Evolutionary conservation across 2,888 invertebrate genomes (phyloP), one percentile per base, ranked within the genome.

Genomic region (Sussaba pulchella): DNA sequence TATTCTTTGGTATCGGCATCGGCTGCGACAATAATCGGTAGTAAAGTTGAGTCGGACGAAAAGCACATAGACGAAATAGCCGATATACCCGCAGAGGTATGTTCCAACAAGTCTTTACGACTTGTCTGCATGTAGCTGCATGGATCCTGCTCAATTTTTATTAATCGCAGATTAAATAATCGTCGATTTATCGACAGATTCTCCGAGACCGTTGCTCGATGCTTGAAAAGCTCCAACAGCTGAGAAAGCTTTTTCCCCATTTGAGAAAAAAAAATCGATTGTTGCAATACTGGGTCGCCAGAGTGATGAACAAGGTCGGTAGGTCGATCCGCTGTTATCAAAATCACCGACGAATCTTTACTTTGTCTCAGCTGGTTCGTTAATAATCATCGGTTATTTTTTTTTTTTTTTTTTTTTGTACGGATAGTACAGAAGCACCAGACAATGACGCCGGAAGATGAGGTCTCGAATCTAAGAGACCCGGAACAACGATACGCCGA

Each of bases 61-160:
- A 78, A 21, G 14, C 26, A 67, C 14, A 10, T 61, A 61, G 61
- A 59, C 43, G 26, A 82, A 70, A 77, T 85, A 57, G 75, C 73
- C 74, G 88, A 86, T 71, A 83, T 87, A 67, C 84, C 87, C 52
- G 72, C 72, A 47, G 88, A 88, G 89, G 88, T 88, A 84, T 78
- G 86, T 83, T 82, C 85, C 83, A 85, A 85, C 84, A 77, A 87
- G 78, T 63, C 84, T 74, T 66, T 85, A 61, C 80, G 84, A 8
- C 12, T 17, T 10, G 24, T 43, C 39, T n/a, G n/a, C n/a, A n/a
- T n/a, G n/a, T n/a, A n/a, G n/a, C n/a, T n/a, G n/a, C n/a, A n/a
- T n/a, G n/a, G n/a, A n/a, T n/a, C n/a, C n/a, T n/a, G n/a, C n/a
- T n/a, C n/a, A n/a, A n/a, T n/a, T n/a, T n/a, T n/a, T n/a, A n/a